These are phyloP conservation scores for Lithobius niger DNA, from an alignment of 1,140 invertebrate genomes.

Conservation along the genomic window DNA sequence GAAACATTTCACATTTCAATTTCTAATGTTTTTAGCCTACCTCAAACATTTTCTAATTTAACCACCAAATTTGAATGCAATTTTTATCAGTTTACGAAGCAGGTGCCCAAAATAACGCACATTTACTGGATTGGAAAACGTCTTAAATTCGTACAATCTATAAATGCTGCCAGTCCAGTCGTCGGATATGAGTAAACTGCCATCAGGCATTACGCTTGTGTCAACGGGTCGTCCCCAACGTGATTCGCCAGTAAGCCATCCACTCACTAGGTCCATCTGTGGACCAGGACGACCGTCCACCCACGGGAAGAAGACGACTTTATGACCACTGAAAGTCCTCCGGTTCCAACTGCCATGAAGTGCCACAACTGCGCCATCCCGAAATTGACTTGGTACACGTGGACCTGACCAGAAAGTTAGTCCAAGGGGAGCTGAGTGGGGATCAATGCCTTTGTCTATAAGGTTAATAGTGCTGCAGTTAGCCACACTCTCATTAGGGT, in stretches of 20 bases:
- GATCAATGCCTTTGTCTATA: not conserved
- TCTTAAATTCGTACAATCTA: not conserved
- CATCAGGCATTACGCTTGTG: not conserved
- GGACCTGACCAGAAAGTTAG: not conserved
- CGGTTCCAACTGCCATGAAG: constrained; percentile 6
- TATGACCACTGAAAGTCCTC: not conserved
- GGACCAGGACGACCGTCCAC: not conserved
- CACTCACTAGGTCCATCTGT: not conserved
- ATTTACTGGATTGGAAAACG: too few species aligned
- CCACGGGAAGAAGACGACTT: constrained; percentile 1
- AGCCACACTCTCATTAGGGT: not conserved
- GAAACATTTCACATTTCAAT: too few species aligned
- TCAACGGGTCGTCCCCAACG: constrained; percentile 8
- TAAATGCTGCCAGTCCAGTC: not conserved
- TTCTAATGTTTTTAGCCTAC: too few species aligned
- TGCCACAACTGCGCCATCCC: not conserved
- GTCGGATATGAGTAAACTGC: not conserved
- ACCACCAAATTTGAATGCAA: too few species aligned
- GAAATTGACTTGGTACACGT: not conserved
- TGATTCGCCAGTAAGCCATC: not conserved
- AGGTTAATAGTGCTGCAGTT: not conserved
- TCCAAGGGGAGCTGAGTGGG: not conserved
- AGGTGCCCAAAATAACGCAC: too few species aligned
- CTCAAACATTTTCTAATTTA: too few species aligned
- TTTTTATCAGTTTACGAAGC: too few species aligned